Base-by-base conservation (phyloP, 2,888 invertebrate species). In the Drosophila greeni region DNA sequence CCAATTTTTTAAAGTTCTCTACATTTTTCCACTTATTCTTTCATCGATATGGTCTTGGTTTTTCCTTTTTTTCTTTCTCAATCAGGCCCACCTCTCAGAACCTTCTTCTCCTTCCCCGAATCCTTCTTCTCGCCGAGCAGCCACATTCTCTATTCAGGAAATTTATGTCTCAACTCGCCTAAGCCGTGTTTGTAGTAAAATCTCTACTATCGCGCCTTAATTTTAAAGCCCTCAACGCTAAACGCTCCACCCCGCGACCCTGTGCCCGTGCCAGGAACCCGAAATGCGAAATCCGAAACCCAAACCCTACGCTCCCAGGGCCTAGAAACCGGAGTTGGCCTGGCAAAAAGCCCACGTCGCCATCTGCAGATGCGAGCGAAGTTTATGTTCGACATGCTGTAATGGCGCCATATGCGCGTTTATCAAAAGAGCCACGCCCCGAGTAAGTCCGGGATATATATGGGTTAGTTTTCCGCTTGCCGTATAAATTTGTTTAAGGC, bases 401-500 rank as follows among this genome's bases (percentile, higher is more conserved):
- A 72, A 70, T 67, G 81, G 71, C 76, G 85, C 74, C 85, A 73
- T 74, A 76, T 76, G 78, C 70, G 58, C 84, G 84, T 84, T 72
- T 84, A 74, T 84, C 84, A 82, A 84, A 84, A 51, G 36, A 42
- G 23, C 65, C 66, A 66, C 55, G 12, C 48, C 55, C 66, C 57
- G 42, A 62, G 31, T 55, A 70, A 54, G 58, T 49, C 66, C 45
- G 65, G 71, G 61, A 43, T 62, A 65, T 62, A 65, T 62, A 51
- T 65, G 66, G 62, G 72, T 74, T 70, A 74, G 79, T 82, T 82
- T 79, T 79, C 80, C 83, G 76, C 70, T 73, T 49, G 83, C 83
- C 74, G 70, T 81, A 81, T 82, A 82, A 82, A 82, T 82, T 82
- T 85, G 82, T 84, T 75, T 72, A 73, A 83, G 81, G 72, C 85